Evolutionary conservation across 2,888 invertebrate genomes (phyloP), one percentile per base, ranked within the genome.

Genomic region (Crepidodera aurea): DNA sequence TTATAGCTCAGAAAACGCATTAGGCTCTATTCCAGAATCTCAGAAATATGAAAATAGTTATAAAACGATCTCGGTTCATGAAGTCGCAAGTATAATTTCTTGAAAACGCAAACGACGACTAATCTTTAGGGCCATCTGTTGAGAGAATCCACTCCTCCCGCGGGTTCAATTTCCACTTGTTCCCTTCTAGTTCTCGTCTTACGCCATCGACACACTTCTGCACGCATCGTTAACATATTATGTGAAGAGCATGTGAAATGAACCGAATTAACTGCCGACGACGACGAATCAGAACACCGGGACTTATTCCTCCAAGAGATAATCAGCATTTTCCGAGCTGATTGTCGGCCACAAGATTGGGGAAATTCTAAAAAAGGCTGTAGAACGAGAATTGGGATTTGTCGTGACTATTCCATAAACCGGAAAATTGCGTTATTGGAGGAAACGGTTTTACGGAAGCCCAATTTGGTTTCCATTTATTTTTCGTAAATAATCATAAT

Each of bases 181-280:
- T 71, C 42, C 22, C 40, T 44, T 53, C 34, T 51, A 39, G 68
- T 66, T 68, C n/a, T 51, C 48, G 48, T 48, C 48, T 48, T 48
- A 27, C 71, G 70, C 70, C 69, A 70, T 71, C 71, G 69, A 68
- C 65, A 66, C 69, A 69, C 73, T 70, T 70, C 67, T 70, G 69
- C 70, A 72, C 72, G 74, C 73, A 71, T 74, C 74, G 71, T 75
- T 75, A 75, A 72, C 74, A 69, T 74, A 73, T 72, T 75, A 75
- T 73, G 74, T 71, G 75, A 69, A 71, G 71, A 70, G 74, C 73
- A 75, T 75, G 71, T 69, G 64, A 69, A 74, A 75, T 73, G 75
- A 72, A 69, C 62, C 68, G 67, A 69, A 72, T 70, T 73, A 74
- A 72, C 70, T 69, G 46, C 37, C 40, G 57, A 44, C 50, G 48